Percentiles rank a stretch among this genome's conserved stretches.
These are phyloP conservation scores for Phenganax marumi DNA, from an alignment of 92 coral and sea anemone species.

Conservation along the genomic window DNA sequence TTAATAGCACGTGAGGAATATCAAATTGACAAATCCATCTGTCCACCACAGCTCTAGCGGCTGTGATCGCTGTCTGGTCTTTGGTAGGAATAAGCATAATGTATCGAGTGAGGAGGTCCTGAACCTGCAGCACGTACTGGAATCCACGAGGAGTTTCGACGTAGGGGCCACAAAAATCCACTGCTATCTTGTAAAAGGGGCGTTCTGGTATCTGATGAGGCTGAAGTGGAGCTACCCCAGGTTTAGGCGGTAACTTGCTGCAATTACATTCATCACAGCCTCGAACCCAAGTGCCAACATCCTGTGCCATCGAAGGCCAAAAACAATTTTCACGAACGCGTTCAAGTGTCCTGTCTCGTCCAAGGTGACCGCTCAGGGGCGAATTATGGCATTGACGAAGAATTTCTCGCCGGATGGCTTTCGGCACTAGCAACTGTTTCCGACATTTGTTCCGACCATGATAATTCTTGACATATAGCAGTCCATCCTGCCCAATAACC, in stretches of 20 bases:
- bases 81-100: conserved; percentile 1
- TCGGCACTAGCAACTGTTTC: conserved; percentile 4
- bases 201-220: neutral
- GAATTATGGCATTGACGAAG: neutral
- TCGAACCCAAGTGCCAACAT: neutral
- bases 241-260: conserved; percentile 1
- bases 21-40: neutral
- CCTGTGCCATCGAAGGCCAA: conserved; percentile 2
- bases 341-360: neutral
- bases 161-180: neutral
- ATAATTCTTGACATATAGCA: neutral
- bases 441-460: neutral
- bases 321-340: conserved; percentile 1
- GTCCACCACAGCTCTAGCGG: neutral
- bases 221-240: conserved; percentile 1
- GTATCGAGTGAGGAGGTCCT: conserved; percentile 4
- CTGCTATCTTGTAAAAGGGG: conserved; percentile 2
- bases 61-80: neutral
- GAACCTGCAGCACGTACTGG: conserved; percentile 1
- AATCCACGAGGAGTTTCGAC: neutral
- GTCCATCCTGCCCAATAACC: neutral
- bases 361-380: neutral
- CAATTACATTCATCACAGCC: conserved; percentile 2
- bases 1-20: neutral
- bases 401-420: neutral